These are phyloP conservation scores for Axea sp. DNA, from an alignment of 2,888 invertebrate species.

Conservation along the genomic window DNA sequence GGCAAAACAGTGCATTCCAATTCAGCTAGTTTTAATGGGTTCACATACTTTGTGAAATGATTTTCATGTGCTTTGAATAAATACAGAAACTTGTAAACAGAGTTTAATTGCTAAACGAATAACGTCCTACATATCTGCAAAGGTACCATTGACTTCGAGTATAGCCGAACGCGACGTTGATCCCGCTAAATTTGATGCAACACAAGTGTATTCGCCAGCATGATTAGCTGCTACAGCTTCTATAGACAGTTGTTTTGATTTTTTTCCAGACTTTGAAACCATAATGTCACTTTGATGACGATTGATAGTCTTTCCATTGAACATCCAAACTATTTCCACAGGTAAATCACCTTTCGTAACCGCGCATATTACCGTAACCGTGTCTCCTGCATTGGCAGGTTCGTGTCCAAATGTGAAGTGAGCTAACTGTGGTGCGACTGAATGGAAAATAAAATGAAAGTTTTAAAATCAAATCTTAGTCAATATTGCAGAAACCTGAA, in stretches of 20 bases:
- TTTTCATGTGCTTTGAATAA: not conserved
- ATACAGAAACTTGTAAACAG: not conserved
- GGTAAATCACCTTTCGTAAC: slow-evolving; percentile 79
- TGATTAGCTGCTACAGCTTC: slow-evolving; percentile 64
- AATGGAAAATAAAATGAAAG: too few relatives aligned
- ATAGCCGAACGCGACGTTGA: slow-evolving; percentile 73
- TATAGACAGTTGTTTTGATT: slow-evolving; percentile 78
- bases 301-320: slow-evolving; percentile 78
- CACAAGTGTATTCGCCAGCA: not conserved
- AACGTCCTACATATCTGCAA: slow-evolving; percentile 14
- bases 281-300: slow-evolving; percentile 77
- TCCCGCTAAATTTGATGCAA: slow-evolving; percentile 80
- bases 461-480: too few relatives aligned
- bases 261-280: slow-evolving; percentile 73
- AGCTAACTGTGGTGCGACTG: slow-evolving; percentile 68
- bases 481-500: too few relatives aligned
- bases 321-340: slow-evolving; percentile 68
- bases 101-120: not conserved
- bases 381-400: slow-evolving; percentile 87
- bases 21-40: not conserved
- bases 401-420: slow-evolving; percentile 85
- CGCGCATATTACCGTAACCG: slow-evolving; percentile 85
- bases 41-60: not conserved
- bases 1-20: not conserved
- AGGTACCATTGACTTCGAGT: slow-evolving; percentile 76